Evolutionary conservation across 2,888 invertebrate genomes (phyloP), one percentile per base, ranked within the genome.

Genomic region (Thymelicus acteon): DNA sequence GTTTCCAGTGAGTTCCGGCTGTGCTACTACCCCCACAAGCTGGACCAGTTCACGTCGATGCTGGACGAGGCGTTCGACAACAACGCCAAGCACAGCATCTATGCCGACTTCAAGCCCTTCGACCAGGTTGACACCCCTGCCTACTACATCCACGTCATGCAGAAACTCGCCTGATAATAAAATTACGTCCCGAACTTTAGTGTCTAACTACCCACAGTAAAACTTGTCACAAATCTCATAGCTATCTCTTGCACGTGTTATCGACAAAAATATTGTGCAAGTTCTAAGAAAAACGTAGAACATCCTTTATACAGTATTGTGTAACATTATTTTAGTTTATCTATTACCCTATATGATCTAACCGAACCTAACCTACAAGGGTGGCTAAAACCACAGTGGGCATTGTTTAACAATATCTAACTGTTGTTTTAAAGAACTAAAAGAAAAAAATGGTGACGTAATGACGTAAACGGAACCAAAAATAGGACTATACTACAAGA

Each of bases 21-120:
- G 44, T 98, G 97, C 44, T 98, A 98, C 90, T 98, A 97, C 91
- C 98, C 98, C 0, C 98, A 98, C 86, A 95, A 95, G 74, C 86
- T 98, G 78, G 93, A 95, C 60, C 93, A 94, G 37, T 98, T 98
- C 91, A 95, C 95, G 0, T 82, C 90, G 40, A 96, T 98, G 93
- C 86, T 98, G 72, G 91, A 94, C 75, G 95, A 96, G 63, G 95
- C 96, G 2, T 98, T 98, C 83, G 95, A 95, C 58, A 82, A 89
- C 39, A 88, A 94, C 39, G 95, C 95, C 1, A 94, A 95, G 65
- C 97, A 97, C 85, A 94, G 94, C 73, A 95, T 98, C 71, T 98
- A 95, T 82, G 98, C 96, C 0, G 98, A 98, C 90, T 98, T 98
- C 91, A 96, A 97, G 84, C 92, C 95, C 0, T 81, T 97, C 61